Evolutionary conservation across 2,797 vertebrate genomes (phyloP), one percentile per base, ranked within the genome.

Genomic region (Macropodus opercularis): DNA sequence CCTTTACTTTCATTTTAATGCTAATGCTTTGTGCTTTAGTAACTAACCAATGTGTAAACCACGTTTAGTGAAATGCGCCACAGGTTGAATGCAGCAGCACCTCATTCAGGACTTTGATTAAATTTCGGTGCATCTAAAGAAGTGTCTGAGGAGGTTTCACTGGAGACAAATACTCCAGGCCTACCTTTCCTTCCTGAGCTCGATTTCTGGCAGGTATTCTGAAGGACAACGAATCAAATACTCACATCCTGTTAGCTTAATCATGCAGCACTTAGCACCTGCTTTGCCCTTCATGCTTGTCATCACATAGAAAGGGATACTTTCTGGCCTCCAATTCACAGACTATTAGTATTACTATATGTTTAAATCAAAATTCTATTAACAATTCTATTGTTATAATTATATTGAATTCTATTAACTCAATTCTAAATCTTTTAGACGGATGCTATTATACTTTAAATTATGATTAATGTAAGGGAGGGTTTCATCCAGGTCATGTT

Each of bases 1-100:
- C 36, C 60, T 86, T 84, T 68, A 81, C 73, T 80, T 79, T 85
- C 63, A 80, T 89, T 85, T 82, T 85, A 78, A 85, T 81, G 84
- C 76, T 81, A 85, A 86, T 80, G 66, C 57, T 39, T 59, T 42
- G 32, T 38, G 70, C 75, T 82, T 81, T 84, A 75, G 77, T 77
- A 84, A 78, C 72, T 77, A 65, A 52, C 64, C 42, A 18, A 63
- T 21, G 55, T 83, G 67, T 81, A 77, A 81, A 79, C 44, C 62
- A 53, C 74, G 65, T 85, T 79, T 70, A 69, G 50, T 50, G 49
- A 53, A 65, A 72, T 65, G 54, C 41, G 70, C 27, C 24, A 47
- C 62, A 39, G 69, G 48, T 56, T 57, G 60, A 81, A 81, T 85
- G 69, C 72, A 84, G 57, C 76, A 81, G 74, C 70, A 72, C 69